These are phyloP conservation scores for Pygmarrhopalites habei DNA, from an alignment of 1,140 invertebrate species.

Conservation along the genomic window DNA sequence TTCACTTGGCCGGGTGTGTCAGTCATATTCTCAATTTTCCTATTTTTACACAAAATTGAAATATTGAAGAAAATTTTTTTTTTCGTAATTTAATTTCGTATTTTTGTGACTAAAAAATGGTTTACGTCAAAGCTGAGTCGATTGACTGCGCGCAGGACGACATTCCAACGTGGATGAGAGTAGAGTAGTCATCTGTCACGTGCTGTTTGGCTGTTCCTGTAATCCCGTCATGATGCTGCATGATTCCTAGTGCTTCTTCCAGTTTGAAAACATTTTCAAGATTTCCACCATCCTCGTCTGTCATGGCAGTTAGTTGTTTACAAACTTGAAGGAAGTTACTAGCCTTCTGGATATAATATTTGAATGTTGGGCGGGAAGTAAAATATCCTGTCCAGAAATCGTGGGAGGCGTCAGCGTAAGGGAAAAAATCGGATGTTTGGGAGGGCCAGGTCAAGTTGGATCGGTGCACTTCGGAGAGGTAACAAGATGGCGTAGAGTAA, in stretches of 20 bases:
- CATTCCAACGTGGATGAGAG: constrained; percentile 57
- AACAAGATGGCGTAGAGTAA: constrained; percentile 71
- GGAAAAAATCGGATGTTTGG: constrained; percentile 60
- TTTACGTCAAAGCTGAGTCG: constrained; percentile 39
- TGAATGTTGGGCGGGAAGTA: constrained; percentile 62
- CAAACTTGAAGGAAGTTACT: constrained; percentile 59
- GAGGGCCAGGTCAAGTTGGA: constrained; percentile 49
- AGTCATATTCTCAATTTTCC: not conserved
- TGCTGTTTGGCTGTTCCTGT: constrained; percentile 82
- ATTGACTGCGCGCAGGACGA: constrained; percentile 50
- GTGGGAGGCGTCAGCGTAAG: constrained; percentile 62
- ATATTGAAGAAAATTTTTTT: not conserved
- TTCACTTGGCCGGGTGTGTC: constrained; percentile 30
- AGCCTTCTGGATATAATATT: constrained; percentile 54
- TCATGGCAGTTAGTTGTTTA: constrained; percentile 48
- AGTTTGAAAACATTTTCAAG: too few species aligned
- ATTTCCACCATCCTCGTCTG: too few species aligned
- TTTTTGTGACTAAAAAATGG: not conserved
- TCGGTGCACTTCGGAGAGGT: constrained; percentile 56
- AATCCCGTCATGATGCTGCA: constrained; percentile 84
- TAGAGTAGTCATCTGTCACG: constrained; percentile 78
- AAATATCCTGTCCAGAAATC: constrained; percentile 79
- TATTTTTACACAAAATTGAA: not conserved
- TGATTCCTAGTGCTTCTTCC: constrained; percentile 61
- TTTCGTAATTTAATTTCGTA: not conserved